Evolutionary conservation across 2,888 invertebrate species (phyloP), one percentile per base, ranked within the genome.

Genomic region (Allophyes oxyacanthae): DNA sequence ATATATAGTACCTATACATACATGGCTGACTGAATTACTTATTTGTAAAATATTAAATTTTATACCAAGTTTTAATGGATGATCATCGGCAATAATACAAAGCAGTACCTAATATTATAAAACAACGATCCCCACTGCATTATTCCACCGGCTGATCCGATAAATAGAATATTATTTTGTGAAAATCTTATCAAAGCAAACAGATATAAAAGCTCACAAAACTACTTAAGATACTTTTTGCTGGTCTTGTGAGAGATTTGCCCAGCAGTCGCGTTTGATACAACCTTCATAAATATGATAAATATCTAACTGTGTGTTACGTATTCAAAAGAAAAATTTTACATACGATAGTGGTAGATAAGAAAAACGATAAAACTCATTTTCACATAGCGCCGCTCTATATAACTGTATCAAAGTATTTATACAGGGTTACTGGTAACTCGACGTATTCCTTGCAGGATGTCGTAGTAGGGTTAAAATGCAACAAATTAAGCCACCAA

Each of bases 241-340:
- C 54, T 66, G 49, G 56, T 63, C 61, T 64, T 60, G 57, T 53
- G 52, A 68, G 56, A 72, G 74, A 76, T 73, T 76, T 71, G 54
- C 56, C 46, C 44, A 59, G 44, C 43, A 76, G 61, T 67, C 65
- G 62, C 67, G 60, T 75, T 64, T 71, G 71, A 68, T 71, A 68
- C 55, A 54, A 73, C 68, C 64, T 75, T 77, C 64, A 75, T 75
- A 76, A 76, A 76, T 75, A 75, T 75, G 74, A 73, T 71, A 73
- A 76, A 75, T 71, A 76, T 76, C 62, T 63, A 66, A 72, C 60
- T 70, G 58, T 53, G 64, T 66, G 62, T 69, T 75, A 74, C 52
- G 74, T 77, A 76, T 75, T 75, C 77, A 66, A 75, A 77, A 74
- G 77, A 63, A 62, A 66, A 8, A 53, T 49, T 74, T 74, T 72